Percentiles rank a stretch among this genome's conserved stretches.
Conservation (phyloP, 2,113 vertebrate species). For the Phoenicopterus ruber region DNA sequence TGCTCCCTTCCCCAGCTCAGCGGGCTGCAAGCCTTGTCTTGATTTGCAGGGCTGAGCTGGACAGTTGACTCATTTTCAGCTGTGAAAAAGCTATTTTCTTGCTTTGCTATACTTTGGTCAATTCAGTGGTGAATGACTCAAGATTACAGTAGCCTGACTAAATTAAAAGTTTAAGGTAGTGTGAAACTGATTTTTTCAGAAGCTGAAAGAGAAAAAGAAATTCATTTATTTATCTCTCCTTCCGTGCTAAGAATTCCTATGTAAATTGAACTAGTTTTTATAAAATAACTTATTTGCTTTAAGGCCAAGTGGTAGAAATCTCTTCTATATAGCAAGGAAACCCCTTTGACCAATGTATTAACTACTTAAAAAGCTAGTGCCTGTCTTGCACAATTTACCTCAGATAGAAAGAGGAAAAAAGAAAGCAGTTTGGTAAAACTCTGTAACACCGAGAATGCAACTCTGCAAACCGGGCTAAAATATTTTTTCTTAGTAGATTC, state of each 20-base stretch:
- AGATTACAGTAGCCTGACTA: neutral
- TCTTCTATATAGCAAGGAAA: neutral
- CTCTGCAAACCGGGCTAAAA: neutral
- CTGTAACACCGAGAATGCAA: neutral
- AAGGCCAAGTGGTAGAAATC: neutral
- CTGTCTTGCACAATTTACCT: neutral
- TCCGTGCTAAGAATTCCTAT: neutral
- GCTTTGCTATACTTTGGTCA: neutral
- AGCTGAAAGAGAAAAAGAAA: neutral
- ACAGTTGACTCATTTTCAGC: neutral
- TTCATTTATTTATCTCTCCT: neutral
- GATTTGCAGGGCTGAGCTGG: neutral
- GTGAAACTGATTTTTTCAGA: neutral
- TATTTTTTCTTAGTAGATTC: neutral
- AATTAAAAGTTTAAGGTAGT: neutral
- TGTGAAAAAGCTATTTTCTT: neutral
- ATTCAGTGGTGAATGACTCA: neutral
- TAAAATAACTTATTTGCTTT: neutral
- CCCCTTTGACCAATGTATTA: neutral
- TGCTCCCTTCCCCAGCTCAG: neutral
- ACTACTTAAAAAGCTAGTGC: neutral
- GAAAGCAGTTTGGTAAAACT: neutral
- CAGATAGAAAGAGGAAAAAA: neutral
- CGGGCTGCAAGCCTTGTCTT: neutral
- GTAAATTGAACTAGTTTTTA: neutral